Conservation (phyloP, 2,113 vertebrate species). For the Pimephales promelas region DNA sequence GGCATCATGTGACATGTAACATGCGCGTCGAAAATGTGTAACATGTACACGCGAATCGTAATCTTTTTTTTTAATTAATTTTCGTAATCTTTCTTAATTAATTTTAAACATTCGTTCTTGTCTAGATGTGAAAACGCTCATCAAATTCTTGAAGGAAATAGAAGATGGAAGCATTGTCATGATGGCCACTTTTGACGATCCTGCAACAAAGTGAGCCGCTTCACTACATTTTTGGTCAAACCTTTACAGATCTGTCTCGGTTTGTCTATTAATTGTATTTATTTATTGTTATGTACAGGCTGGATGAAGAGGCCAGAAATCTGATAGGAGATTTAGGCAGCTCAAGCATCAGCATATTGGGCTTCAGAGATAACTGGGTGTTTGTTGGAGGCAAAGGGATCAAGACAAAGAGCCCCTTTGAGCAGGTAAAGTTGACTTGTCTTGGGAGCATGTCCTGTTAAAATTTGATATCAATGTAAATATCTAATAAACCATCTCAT, state of each 20-base stretch:
- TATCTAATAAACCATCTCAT: slow-evolving; percentile 8
- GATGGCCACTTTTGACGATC: slow-evolving; percentile 94
- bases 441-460: neutral
- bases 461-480: neutral
- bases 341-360: slow-evolving; percentile 77
- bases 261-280: neutral
- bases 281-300: slow-evolving; percentile 67
- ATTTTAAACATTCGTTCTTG: neutral
- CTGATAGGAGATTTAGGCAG: slow-evolving; percentile 89
- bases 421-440: slow-evolving; percentile 82
- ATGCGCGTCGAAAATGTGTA: too few species aligned
- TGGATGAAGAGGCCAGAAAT: slow-evolving; percentile 87
- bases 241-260: neutral
- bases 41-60: too few species aligned
- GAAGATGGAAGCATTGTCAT: slow-evolving; percentile 88
- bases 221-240: neutral
- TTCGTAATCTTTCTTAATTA: neutral
- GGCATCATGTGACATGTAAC: too few species aligned
- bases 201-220: slow-evolving; percentile 86
- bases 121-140: slow-evolving; percentile 86
- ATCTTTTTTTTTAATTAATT: too few species aligned
- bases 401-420: slow-evolving; percentile 97
- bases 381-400: slow-evolving; percentile 98
- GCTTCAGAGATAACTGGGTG: slow-evolving; percentile 96
- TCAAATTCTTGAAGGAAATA: slow-evolving; percentile 88